These are phyloP conservation scores for Sclerurus mexicanus DNA, from an alignment of 2,113 vertebrate genomes.

Conservation along the genomic window DNA sequence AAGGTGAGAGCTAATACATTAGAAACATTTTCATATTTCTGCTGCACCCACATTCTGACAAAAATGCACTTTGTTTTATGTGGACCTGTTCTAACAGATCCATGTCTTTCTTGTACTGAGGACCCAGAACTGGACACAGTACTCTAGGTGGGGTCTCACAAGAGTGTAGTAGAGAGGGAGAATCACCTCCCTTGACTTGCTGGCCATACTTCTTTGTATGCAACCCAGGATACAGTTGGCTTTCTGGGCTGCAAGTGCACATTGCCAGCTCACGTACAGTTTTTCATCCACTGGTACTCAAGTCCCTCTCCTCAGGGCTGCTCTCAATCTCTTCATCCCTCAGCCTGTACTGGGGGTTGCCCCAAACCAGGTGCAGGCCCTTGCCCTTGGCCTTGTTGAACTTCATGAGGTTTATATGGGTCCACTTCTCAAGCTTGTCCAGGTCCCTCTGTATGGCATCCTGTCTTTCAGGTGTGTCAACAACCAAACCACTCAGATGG, in stretches of 20 bases:
- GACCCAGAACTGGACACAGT: not conserved
- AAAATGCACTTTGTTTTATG: not conserved
- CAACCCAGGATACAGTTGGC: not conserved
- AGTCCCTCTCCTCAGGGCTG: not conserved
- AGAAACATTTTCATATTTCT: not conserved
- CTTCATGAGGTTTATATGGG: not conserved
- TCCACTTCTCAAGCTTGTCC: not conserved
- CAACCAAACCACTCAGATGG: not conserved
- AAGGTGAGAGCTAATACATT: not conserved
- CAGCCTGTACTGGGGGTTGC: not conserved
- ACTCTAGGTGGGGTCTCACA: not conserved
- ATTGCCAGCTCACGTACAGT: not conserved
- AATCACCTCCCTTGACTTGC: not conserved
- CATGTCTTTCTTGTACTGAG: not conserved
- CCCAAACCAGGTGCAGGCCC: not conserved
- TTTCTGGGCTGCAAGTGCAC: not conserved
- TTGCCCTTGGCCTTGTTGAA: not conserved
- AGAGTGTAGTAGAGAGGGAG: not conserved
- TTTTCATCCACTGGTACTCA: not conserved
- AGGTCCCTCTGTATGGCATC: not conserved
- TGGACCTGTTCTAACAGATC: not conserved
- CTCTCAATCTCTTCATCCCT: not conserved
- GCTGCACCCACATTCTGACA: not conserved
- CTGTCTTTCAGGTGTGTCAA: not conserved
- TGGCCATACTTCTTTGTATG: not conserved